These are phyloP conservation scores for Ridgeia piscesae DNA, from an alignment of 1,140 invertebrate species.

Conservation along the genomic window DNA sequence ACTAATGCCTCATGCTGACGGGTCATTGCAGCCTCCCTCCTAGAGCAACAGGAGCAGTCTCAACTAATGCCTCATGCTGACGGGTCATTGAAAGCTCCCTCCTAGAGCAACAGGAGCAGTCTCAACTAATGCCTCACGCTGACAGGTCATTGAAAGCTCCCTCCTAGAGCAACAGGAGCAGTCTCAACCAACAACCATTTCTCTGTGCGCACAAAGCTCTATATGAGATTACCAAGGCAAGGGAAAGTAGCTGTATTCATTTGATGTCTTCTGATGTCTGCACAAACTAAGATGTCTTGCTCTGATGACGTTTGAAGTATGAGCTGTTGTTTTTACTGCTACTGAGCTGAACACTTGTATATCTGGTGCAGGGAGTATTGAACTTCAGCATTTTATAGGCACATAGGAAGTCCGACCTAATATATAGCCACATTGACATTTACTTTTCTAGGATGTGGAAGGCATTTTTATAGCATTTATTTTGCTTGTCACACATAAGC, in stretches of 20 bases:
- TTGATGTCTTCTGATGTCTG: neutral
- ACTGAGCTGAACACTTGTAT: neutral
- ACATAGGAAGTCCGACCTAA: neutral
- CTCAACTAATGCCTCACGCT: neutral
- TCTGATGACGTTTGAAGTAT: neutral
- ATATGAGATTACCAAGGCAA: neutral
- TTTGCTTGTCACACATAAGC: neutral
- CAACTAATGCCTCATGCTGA: no score
- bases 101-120: neutral
- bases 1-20: no score
- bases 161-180: neutral
- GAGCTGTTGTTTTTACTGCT: neutral
- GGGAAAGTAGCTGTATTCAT: neutral
- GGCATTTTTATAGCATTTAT: neutral
- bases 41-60: neutral
- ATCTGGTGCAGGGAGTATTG: conserved; percentile 4
- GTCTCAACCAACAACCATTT: neutral
- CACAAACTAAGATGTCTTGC: neutral
- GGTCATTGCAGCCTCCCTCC: neutral
- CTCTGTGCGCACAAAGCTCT: neutral
- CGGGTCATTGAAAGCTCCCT: neutral
- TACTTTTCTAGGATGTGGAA: neutral
- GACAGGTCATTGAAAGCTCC: neutral
- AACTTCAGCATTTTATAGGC: conserved; percentile 4
- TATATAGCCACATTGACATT: neutral